Evolutionary conservation across 2,113 vertebrate genomes (phyloP).

Genomic region (Noturus placidus): DNA sequence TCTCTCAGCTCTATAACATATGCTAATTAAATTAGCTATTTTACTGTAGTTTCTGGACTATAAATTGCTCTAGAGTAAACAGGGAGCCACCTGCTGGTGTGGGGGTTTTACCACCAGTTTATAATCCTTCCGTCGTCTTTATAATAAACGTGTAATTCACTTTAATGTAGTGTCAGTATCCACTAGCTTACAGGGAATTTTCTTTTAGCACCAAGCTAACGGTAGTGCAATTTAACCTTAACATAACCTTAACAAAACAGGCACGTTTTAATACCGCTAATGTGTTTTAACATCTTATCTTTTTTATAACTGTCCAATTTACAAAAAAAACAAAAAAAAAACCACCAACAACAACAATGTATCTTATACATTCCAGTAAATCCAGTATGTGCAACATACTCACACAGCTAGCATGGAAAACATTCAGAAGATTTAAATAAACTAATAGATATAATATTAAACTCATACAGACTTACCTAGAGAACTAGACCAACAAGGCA

Average conservation of each 20-base stretch:
- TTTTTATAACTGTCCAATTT: neutral
- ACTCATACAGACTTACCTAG: neutral
- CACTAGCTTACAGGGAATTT: neutral
- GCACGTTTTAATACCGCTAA: neutral
- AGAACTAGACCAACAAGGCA: neutral
- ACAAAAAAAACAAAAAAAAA: neutral
- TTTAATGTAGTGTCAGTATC: neutral
- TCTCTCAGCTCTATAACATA: neutral
- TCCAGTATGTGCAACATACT: neutral
- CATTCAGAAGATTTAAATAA: neutral
- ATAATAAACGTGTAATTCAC: too few species aligned
- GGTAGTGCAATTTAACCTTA: neutral
- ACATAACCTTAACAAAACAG: neutral
- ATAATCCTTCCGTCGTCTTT: neutral
- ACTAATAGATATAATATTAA: slow-evolving; percentile 6
- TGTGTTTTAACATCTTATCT: neutral
- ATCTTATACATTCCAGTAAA: neutral
- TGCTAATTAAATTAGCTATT: neutral
- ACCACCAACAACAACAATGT: neutral
- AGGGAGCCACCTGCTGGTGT: slow-evolving; percentile 17
- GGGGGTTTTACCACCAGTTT: neutral
- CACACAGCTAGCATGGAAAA: slow-evolving; percentile 5
- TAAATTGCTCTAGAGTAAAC: neutral
- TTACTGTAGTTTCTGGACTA: slow-evolving; percentile 1
- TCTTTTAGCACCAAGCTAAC: slow-evolving; percentile 28